Evolutionary conservation across 2,888 invertebrate species (phyloP).

Genomic region (Watsonalla binaria): DNA sequence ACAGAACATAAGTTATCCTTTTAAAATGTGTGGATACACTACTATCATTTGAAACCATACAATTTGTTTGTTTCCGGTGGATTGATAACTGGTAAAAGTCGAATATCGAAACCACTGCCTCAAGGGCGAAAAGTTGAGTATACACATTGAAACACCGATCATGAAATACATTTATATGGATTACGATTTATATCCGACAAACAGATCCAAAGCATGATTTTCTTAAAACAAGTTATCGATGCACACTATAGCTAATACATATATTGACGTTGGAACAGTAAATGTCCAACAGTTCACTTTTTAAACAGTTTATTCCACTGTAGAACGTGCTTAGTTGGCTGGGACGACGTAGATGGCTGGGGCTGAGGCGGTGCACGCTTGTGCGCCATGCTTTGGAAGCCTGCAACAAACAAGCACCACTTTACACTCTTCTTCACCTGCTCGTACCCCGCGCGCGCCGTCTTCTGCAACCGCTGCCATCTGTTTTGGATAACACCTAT

Average conservation of each 20-base stretch:
- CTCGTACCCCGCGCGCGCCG: too few relatives aligned
- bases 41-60: too few relatives aligned
- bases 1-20: too few relatives aligned
- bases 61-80: too few relatives aligned
- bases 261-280: background rate
- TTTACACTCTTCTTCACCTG: background rate
- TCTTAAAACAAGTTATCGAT: conserved; percentile 13
- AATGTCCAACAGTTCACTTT: conserved; percentile 36
- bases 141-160: background rate
- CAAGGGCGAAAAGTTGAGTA: too few relatives aligned
- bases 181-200: background rate
- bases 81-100: too few relatives aligned
- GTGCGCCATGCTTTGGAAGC: conserved; percentile 43
- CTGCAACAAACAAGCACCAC: conserved; percentile 15
- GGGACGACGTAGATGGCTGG: conserved; percentile 37
- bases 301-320: conserved; percentile 64
- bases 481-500: too few relatives aligned
- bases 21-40: too few relatives aligned
- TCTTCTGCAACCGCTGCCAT: too few relatives aligned
- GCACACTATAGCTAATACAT: conserved; percentile 9
- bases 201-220: background rate
- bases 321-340: conserved; percentile 32
- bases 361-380: conserved; percentile 33
- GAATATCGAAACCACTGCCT: too few relatives aligned
- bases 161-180: background rate